Evolutionary conservation across 2,797 vertebrate genomes (phyloP), one percentile per base, ranked within the genome.

Genomic region (Poecilia velifera): DNA sequence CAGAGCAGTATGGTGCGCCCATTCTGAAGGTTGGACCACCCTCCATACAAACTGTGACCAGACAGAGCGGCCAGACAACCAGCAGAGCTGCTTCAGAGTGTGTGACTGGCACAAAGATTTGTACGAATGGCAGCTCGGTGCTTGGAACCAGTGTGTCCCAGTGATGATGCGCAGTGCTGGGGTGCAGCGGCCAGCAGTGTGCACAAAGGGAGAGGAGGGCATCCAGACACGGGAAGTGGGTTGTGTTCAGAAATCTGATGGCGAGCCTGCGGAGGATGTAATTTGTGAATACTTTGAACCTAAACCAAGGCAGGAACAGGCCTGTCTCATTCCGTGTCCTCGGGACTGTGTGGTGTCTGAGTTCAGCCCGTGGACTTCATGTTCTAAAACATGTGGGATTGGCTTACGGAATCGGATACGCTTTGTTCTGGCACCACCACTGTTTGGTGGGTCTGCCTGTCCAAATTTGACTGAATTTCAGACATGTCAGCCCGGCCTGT

Each of bases 271-370:
- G 0, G 94, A 98, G 53, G 98, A 99, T 9, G 95, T 92, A 76
- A 99, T 99, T 86, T 99, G 98, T 0, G 98, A 99, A 92, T 99
- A 99, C 92, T 99, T 99, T 39, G 98, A 99, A 88, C 97, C 97
- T 0, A 98, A 98, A 88, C 98, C 98, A 0, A 96, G 97, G 0
- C 94, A 97, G 41, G 98, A 99, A 85, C 98, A 99, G 94, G 98
- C 97, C 0, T 99, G 98, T 89, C 97, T 99, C 49, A 98, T 99
- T 64, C 98, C 98, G 0, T 99, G 98, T 92, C 97, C 94, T 3
- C 96, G 95, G 78, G 97, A 98, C 86, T 99, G 98, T 80, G 97
- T 98, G 0, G 96, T 98, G 53, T 97, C 97, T 0, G 96, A 96
- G 34, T 99, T 98, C 46, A 96, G 95, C 0, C 83, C 91, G 0